Percentiles rank a stretch among this genome's conserved stretches.
Conservation (phyloP, 2,888 invertebrate species). For the Caenorhabditis virilis region DNA sequence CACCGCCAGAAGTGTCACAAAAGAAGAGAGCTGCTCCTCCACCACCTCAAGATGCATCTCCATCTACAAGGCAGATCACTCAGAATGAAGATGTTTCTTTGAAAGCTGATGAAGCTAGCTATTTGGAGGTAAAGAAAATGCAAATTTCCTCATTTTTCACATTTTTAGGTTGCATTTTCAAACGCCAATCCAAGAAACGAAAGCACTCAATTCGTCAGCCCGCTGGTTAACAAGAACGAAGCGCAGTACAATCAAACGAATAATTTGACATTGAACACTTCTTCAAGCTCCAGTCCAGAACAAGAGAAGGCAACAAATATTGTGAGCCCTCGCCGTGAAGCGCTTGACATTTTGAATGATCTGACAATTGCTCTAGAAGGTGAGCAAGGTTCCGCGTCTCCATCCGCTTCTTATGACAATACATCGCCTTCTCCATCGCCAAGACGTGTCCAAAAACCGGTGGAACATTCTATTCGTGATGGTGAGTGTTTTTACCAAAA, state of each 20-base stretch:
- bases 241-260: no score
- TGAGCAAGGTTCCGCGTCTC: constrained; percentile 27
- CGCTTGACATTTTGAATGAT: constrained; percentile 64
- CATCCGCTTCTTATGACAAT: constrained; percentile 17
- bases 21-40: constrained; percentile 51
- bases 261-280: constrained; percentile 1
- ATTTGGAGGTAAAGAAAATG: no score
- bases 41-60: constrained; percentile 39
- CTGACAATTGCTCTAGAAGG: constrained; percentile 56
- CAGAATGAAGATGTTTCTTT: no score
- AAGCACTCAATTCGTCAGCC: no score
- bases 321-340: constrained; percentile 50
- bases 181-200: no score
- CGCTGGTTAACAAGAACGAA: no score
- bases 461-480: no score
- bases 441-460: neutral
- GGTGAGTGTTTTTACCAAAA: no score
- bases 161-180: no score
- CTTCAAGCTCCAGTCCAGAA: neutral
- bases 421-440: constrained; percentile 5
- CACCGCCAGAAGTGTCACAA: constrained; percentile 31
- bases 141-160: no score
- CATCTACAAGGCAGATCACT: no score
- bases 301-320: neutral
- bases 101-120: no score